A percentile compares a stretch with the other conserved stretches of the same genome.
These are phyloP conservation scores for Mastigias papua DNA, from an alignment of 30 jellyfish, hydroid and myxozoan species.

Conservation along the genomic window DNA sequence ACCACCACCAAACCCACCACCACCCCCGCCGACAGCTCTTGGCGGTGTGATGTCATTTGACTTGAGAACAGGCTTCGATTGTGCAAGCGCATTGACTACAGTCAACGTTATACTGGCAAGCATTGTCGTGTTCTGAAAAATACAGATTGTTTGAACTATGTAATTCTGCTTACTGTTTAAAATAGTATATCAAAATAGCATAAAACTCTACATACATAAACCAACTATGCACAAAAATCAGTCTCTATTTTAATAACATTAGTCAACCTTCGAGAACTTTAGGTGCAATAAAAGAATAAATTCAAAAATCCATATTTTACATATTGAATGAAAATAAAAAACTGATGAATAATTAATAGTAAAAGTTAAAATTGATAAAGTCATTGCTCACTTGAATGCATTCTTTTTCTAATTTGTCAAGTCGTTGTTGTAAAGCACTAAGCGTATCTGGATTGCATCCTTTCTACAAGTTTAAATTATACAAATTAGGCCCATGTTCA, in stretches of 20 bases:
- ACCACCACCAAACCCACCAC: constrained; percentile 64
- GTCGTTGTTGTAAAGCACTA: constrained; percentile 71
- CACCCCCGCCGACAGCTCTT: constrained; percentile 60
- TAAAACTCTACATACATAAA: too few species aligned
- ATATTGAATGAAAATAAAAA: neutral
- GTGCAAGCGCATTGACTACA: constrained; percentile 97
- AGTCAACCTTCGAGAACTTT: too few species aligned
- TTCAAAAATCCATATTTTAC: neutral
- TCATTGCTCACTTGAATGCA: constrained; percentile 80
- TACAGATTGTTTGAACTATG: too few species aligned
- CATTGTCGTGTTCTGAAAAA: constrained; percentile 90
- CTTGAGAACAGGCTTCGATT: constrained; percentile 69
- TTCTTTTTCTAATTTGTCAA: constrained; percentile 86
- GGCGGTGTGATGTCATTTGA: constrained; percentile 76
- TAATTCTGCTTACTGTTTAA: too few species aligned
- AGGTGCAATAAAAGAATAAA: neutral
- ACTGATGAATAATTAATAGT: too few species aligned
- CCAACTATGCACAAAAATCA: too few species aligned
- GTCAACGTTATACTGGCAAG: constrained; percentile 94
- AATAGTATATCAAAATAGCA: too few species aligned
- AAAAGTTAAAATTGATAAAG: too few species aligned
- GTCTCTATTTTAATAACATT: too few species aligned
- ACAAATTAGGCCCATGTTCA: neutral
- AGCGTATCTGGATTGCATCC: constrained; percentile 93
- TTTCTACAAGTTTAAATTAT: constrained; percentile 61